A percentile compares a stretch with the other conserved stretches of the same genome.
These are phyloP conservation scores for Strigamia transsilvanica DNA, from an alignment of 2,888 invertebrate species.

Conservation along the genomic window DNA sequence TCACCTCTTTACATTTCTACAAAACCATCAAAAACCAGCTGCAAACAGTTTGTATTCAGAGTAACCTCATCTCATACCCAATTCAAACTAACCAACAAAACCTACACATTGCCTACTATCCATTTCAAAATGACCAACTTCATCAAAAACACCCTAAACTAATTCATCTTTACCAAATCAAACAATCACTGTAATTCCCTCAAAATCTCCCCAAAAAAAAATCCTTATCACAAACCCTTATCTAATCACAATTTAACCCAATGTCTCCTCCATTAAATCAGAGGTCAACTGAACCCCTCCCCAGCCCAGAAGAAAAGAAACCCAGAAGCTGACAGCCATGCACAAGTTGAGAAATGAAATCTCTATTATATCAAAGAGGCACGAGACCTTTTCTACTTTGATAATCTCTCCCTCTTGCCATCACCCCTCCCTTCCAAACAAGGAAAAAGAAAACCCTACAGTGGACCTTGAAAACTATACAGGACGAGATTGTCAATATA, in stretches of 20 bases:
- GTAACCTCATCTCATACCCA: too few relatives aligned
- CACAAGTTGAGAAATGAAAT: constrained; percentile 51
- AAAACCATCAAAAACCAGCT: too few relatives aligned
- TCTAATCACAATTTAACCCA: background rate
- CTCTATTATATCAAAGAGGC: constrained; percentile 40
- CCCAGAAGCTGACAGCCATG: constrained; percentile 37
- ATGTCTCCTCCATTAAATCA: background rate
- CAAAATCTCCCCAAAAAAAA: background rate
- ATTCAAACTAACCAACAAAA: too few relatives aligned
- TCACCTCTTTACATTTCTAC: too few relatives aligned
- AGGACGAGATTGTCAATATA: background rate
- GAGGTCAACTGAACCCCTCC: background rate
- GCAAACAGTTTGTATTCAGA: too few relatives aligned
- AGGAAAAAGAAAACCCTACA: constrained; percentile 21
- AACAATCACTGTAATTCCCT: background rate
- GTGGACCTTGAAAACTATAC: constrained; percentile 36
- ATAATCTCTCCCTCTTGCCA: background rate
- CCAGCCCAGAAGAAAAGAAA: constrained; percentile 4
- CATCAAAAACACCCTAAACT: background rate
- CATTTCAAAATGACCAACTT: too few relatives aligned
- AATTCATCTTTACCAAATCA: background rate
- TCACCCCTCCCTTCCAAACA: constrained; percentile 7
- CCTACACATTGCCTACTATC: too few relatives aligned
- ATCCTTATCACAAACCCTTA: background rate
- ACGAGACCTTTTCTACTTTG: constrained; percentile 34